phyloP scores from a whole-genome alignment of 2,888 invertebrate genomes.

The Melipona beecheii region DNA sequence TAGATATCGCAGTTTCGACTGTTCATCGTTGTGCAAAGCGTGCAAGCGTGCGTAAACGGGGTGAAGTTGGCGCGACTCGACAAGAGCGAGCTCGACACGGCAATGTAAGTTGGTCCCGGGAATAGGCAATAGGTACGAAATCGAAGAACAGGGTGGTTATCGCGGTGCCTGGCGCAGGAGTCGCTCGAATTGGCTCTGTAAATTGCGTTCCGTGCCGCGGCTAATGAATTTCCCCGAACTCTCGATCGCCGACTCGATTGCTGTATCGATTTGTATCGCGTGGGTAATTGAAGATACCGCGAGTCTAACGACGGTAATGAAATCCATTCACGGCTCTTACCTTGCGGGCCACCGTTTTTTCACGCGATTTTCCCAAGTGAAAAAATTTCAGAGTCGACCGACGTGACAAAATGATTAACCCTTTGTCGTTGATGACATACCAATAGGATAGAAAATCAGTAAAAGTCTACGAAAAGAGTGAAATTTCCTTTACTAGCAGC shows the following conservation, averaged over 20 bases:
- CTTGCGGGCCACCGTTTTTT: too few species aligned
- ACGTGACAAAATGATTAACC: too few species aligned
- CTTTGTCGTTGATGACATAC: too few species aligned
- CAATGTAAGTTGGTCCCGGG: not conserved
- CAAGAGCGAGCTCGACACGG: too few species aligned
- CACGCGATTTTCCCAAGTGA: too few species aligned
- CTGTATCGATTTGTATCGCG: slow-evolving; percentile 36
- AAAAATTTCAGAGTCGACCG: too few species aligned
- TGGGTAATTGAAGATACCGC: slow-evolving; percentile 13
- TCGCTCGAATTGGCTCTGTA: slow-evolving; percentile 39
- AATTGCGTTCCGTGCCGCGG: slow-evolving; percentile 44
- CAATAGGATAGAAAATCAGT: too few species aligned
- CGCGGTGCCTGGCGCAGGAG: slow-evolving; percentile 28
- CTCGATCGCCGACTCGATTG: slow-evolving; percentile 42
- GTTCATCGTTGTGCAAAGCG: not conserved
- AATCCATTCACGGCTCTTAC: not conserved
- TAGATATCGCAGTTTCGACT: too few species aligned
- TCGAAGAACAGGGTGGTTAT: slow-evolving; percentile 37
- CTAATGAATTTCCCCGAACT: slow-evolving; percentile 51
- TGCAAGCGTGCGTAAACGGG: not conserved
- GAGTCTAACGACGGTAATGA: slow-evolving; percentile 2
- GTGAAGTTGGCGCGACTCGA: not conserved
- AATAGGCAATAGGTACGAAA: not conserved
- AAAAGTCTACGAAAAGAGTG: too few species aligned
- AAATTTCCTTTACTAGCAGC: too few species aligned